Base-by-base conservation (phyloP, 2,113 vertebrate genomes). In the Eira barbara region DNA sequence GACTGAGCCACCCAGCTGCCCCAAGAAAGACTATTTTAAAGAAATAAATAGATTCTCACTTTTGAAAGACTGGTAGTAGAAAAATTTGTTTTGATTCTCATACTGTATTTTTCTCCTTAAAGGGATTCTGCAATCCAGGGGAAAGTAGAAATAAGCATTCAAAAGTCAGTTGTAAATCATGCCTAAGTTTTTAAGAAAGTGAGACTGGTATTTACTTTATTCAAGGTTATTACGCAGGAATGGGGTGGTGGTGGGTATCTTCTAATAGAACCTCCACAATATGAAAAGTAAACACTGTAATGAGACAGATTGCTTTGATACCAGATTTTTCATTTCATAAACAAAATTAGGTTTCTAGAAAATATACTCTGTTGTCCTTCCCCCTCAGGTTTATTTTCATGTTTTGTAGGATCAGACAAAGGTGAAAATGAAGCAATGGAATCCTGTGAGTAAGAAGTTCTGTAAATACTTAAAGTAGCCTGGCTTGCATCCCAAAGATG, bases 351-450 rank as follows among this genome's bases (percentile, higher is more conserved):
- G 36, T 69, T 67, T 92, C 95, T 80, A 78, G 42, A 83, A 96
- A 71, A 88, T 74, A 73, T 17, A 21, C 71, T 82, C 7, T 95
- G 47, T 93, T 91, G 73, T 78, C 73, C 65, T 61, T 18, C 57
- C 65, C 45, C 36, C 95, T 98, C 73, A 98, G 78, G 95, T 97
- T 74, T 95, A 6, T 0, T 94, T 95, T 97, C 84, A 39, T 97
- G 55, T 96, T n/a, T 96, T 96, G 63, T 98, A 99, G 99, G 99
- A 17, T 99, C 99, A 90, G 99, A 99, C 95, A 99, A 99, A 99
- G 99, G 99, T 97, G 99, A 99, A 59, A 99, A 99, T 92, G 99
- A 99, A 88, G 99, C 99, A 0, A 99, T 99, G 80, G 99, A 99
- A 97, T 99, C 99, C 45, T 99, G 99, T 99, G 98, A 99, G 99